Evolutionary conservation across 2,797 vertebrate genomes (phyloP).

Genomic region (Coilia nasus): DNA sequence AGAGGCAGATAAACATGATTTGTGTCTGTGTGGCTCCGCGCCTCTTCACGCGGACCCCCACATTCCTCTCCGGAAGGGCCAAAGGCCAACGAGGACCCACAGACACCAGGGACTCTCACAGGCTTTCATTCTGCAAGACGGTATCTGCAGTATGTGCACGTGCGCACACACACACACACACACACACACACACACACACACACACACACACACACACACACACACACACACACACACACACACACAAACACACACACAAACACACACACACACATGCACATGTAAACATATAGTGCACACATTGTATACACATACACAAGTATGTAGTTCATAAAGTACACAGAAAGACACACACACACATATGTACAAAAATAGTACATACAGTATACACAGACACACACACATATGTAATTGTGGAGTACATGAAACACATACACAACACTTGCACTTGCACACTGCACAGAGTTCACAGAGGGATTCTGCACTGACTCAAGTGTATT

Average conservation of each 20-base stretch:
- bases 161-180: background rate
- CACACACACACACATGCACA: background rate
- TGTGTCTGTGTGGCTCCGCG: background rate
- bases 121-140: background rate
- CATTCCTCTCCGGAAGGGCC: background rate
- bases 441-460: too few species aligned
- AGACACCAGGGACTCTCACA: background rate
- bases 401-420: too few species aligned
- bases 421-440: too few species aligned
- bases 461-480: too few species aligned
- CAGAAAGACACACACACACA: background rate
- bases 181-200: background rate
- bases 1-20: background rate
- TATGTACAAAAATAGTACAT: background rate
- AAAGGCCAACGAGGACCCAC: background rate
- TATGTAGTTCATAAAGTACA: background rate
- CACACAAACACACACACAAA: background rate
- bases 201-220: background rate
- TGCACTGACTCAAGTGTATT: too few species aligned
- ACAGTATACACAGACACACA: background rate
- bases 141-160: background rate
- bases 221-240: background rate
- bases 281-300: too few species aligned
- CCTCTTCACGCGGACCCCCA: background rate
- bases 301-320: background rate